Evolutionary conservation across 2,888 invertebrate species (phyloP).

Genomic region (Calliopum simillimum): DNA sequence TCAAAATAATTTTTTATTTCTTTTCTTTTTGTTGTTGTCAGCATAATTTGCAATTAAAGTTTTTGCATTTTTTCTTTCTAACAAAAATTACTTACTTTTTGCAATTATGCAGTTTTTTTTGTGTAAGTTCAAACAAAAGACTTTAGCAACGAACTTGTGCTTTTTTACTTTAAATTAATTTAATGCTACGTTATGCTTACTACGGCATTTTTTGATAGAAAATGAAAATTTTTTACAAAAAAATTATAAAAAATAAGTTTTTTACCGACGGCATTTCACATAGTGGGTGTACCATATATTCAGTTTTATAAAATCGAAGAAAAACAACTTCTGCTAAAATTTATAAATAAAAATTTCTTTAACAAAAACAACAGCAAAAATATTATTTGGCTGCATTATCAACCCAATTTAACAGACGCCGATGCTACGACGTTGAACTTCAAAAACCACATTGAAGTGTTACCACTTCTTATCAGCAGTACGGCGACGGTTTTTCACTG

Average conservation of each 20-base stretch:
- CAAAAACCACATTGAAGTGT: constrained; percentile 29
- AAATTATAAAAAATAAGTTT: too few relatives aligned
- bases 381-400: too few relatives aligned
- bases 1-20: background rate
- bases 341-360: too few relatives aligned
- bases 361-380: too few relatives aligned
- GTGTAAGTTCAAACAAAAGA: constrained; percentile 19
- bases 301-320: too few relatives aligned
- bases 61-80: constrained; percentile 8
- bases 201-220: too few relatives aligned
- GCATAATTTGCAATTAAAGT: constrained; percentile 18
- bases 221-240: too few relatives aligned
- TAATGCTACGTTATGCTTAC: too few relatives aligned
- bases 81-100: background rate
- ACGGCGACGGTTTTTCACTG: too few relatives aligned
- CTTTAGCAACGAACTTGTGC: constrained; percentile 27
- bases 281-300: too few relatives aligned
- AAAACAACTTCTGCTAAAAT: too few relatives aligned
- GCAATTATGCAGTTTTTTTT: background rate
- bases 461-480: constrained; percentile 15
- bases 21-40: background rate
- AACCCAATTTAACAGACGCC: background rate
- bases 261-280: too few relatives aligned
- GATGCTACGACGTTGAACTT: constrained; percentile 11
- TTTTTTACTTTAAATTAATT: background rate